A percentile compares a stretch with the other conserved stretches of the same genome.
phyloP scores from a whole-genome alignment of 2,113 vertebrate genomes.

The Aspidoscelis tigris region DNA sequence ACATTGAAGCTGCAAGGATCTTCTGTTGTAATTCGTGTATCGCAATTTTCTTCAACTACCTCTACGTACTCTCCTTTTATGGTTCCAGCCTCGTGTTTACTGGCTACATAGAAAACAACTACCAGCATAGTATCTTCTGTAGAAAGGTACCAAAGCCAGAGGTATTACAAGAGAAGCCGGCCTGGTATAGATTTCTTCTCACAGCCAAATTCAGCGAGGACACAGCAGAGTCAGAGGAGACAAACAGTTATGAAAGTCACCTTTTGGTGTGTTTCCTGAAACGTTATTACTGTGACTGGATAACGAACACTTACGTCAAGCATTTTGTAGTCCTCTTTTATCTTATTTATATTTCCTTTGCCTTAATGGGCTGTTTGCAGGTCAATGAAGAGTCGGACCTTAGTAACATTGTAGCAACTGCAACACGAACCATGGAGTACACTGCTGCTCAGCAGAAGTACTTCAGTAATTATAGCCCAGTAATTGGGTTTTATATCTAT shows the following conservation, averaged over 20 bases:
- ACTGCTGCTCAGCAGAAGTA: constrained; percentile 94
- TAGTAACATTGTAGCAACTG: constrained; percentile 94
- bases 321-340: constrained; percentile 99
- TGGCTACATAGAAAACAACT: constrained; percentile 97
- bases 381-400: constrained; percentile 97
- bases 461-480: constrained; percentile 96
- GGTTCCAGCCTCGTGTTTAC: constrained; percentile 98
- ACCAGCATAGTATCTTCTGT: constrained; percentile 98
- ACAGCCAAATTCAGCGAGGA: constrained; percentile 95
- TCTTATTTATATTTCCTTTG: constrained; percentile 99
- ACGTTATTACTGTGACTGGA: constrained; percentile 98
- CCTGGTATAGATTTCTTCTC: constrained; percentile 97
- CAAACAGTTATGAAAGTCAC: constrained; percentile 91
- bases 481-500: constrained; percentile 99
- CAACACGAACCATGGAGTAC: constrained; percentile 94
- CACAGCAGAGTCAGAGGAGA: constrained; percentile 78
- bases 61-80: constrained; percentile 98
- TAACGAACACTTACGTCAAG: constrained; percentile 99
- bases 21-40: constrained; percentile 97
- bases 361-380: constrained; percentile 99
- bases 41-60: constrained; percentile 93
- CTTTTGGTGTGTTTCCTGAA: constrained; percentile 96
- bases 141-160: constrained; percentile 95
- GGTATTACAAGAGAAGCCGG: constrained; percentile 90
- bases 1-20: constrained; percentile 98